A percentile compares a stretch with the other conserved stretches of the same genome.
phyloP scores from a whole-genome alignment of 2,113 vertebrate species.

The Pelobates fuscus region DNA sequence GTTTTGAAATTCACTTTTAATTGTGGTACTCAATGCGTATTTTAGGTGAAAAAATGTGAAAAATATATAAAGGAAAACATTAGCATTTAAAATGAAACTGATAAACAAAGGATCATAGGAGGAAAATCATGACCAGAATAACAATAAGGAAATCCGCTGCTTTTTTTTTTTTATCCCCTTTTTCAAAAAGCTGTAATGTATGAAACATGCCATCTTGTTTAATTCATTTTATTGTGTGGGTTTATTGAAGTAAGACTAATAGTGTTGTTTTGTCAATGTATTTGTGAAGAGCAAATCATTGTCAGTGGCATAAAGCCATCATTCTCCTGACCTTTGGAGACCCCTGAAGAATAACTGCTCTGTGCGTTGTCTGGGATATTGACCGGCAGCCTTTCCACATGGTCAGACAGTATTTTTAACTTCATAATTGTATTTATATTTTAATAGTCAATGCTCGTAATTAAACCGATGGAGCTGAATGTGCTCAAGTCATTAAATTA shows the following conservation, averaged over 20 bases:
- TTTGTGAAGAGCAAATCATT: conserved; percentile 76
- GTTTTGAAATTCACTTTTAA: no score
- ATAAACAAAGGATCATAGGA: background rate
- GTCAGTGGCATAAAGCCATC: conserved; percentile 76
- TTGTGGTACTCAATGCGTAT: no score
- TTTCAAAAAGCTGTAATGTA: conserved; percentile 50
- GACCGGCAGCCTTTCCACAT: conserved; percentile 58
- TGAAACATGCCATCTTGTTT: conserved; percentile 62
- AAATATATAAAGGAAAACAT: no score
- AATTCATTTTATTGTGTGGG: conserved; percentile 75
- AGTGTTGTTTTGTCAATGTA: conserved; percentile 79
- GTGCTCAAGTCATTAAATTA: conserved; percentile 37
- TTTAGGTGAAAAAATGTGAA: no score
- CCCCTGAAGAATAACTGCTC: conserved; percentile 72
- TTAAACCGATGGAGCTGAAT: conserved; percentile 48
- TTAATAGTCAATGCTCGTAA: conserved; percentile 50
- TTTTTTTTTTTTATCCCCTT: background rate
- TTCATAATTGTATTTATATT: conserved; percentile 60
- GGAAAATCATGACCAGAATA: background rate
- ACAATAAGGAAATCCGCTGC: background rate
- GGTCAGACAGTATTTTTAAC: conserved; percentile 60
- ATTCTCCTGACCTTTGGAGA: conserved; percentile 75
- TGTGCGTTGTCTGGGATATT: conserved; percentile 68
- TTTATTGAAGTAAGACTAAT: conserved; percentile 84
- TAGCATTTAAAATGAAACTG: no score